phyloP scores from a whole-genome alignment of 2,113 vertebrate species.

The Ammodytes dubius region DNA sequence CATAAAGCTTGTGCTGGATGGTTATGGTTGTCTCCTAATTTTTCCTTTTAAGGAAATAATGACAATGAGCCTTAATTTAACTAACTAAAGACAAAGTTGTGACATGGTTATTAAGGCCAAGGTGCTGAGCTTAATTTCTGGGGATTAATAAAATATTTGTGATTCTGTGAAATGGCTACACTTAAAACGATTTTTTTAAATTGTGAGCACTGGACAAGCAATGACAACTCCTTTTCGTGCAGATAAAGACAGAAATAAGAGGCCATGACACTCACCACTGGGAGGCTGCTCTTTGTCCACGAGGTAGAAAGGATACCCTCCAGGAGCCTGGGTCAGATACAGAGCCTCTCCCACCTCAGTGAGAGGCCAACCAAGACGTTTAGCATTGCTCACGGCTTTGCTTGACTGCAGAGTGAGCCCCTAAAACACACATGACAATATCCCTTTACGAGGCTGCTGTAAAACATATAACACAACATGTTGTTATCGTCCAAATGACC shows the following conservation, averaged over 20 bases:
- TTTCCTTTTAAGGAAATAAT: not conserved
- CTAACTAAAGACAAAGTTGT: not conserved
- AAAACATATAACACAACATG: too few species aligned
- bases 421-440: slow-evolving; percentile 70
- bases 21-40: not conserved
- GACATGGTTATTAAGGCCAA: not conserved
- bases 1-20: not conserved
- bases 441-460: not conserved
- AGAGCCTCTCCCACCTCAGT: slow-evolving; percentile 84
- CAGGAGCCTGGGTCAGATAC: slow-evolving; percentile 91
- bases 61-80: not conserved
- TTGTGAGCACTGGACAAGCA: not conserved
- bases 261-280: slow-evolving; percentile 81
- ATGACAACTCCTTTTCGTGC: not conserved
- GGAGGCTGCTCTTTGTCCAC: slow-evolving; percentile 86
- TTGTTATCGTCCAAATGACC: not conserved
- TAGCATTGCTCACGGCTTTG: slow-evolving; percentile 91
- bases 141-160: not conserved
- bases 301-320: slow-evolving; percentile 94
- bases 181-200: not conserved
- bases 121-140: too few species aligned
- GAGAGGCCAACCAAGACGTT: slow-evolving; percentile 90
- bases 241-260: not conserved
- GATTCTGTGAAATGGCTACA: not conserved
- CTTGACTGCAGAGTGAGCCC: slow-evolving; percentile 93